These are phyloP conservation scores for Gallirallus australis DNA, from an alignment of 2,797 vertebrate genomes.

Conservation along the genomic window DNA sequence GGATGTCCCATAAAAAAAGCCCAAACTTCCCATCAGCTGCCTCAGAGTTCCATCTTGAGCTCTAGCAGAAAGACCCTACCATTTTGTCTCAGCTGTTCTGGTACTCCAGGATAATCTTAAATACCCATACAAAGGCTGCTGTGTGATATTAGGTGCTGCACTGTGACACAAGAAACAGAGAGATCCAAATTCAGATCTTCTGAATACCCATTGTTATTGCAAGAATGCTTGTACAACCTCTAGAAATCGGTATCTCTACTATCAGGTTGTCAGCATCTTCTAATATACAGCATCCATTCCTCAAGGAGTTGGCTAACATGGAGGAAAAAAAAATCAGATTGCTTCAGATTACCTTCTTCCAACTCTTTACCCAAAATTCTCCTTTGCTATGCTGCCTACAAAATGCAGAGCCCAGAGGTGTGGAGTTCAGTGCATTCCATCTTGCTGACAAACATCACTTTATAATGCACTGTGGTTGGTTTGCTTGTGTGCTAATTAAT, in stretches of 20 bases:
- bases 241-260: not conserved
- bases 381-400: not conserved
- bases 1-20: not conserved
- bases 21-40: not conserved
- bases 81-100: not conserved
- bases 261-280: not conserved
- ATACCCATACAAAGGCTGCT: not conserved
- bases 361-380: not conserved
- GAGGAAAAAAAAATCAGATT: not conserved
- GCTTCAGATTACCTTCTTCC: not conserved
- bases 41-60: not conserved
- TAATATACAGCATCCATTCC: not conserved
- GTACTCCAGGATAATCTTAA: not conserved
- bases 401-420: not conserved
- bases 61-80: not conserved
- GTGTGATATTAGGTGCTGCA: not conserved
- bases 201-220: not conserved
- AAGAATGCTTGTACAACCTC: not conserved
- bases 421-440: not conserved
- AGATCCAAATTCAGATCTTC: not conserved
- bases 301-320: not conserved
- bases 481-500: not conserved
- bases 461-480: not conserved
- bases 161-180: not conserved
- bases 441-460: not conserved